Evolutionary conservation across 2,797 vertebrate genomes (phyloP).

Genomic region (Neomorphus geoffroyi): DNA sequence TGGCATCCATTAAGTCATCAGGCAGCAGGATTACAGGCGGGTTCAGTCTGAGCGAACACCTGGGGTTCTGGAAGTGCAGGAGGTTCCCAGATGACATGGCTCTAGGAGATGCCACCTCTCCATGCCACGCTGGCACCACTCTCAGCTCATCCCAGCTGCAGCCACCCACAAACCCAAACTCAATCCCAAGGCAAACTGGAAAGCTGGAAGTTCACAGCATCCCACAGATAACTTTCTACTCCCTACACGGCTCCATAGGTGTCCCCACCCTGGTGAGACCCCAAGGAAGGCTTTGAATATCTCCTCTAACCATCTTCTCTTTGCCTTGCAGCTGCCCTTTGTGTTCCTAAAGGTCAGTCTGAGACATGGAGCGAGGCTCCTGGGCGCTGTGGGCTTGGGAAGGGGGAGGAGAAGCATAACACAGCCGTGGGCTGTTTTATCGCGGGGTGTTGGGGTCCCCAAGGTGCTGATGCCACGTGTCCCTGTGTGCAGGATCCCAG

Average conservation of each 20-base stretch:
- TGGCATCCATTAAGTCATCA: not conserved
- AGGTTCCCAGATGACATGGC: not conserved
- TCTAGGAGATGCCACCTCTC: not conserved
- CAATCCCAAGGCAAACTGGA: not conserved
- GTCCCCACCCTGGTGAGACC: not conserved
- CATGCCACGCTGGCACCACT: not conserved
- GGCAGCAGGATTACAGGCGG: not conserved
- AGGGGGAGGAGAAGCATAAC: not conserved
- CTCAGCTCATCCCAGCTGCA: not conserved
- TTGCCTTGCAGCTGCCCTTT: slow-evolving; percentile 23
- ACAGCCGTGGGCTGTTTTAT: not conserved
- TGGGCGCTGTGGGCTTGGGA: not conserved
- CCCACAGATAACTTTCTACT: not conserved
- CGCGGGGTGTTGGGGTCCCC: fast-evolving
- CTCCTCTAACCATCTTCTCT: not conserved
- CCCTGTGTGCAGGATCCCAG: not conserved
- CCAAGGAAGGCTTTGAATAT: not conserved
- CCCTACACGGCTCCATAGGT: not conserved
- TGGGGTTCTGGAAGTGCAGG: not conserved
- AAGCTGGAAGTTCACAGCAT: not conserved
- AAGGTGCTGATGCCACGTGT: fast-evolving
- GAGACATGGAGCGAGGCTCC: not conserved
- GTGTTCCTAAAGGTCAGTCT: slow-evolving; percentile 31
- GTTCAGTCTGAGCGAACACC: not conserved
- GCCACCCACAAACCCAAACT: not conserved